Base-by-base conservation (phyloP, 2,797 vertebrate species). In the Meda fulgida region DNA sequence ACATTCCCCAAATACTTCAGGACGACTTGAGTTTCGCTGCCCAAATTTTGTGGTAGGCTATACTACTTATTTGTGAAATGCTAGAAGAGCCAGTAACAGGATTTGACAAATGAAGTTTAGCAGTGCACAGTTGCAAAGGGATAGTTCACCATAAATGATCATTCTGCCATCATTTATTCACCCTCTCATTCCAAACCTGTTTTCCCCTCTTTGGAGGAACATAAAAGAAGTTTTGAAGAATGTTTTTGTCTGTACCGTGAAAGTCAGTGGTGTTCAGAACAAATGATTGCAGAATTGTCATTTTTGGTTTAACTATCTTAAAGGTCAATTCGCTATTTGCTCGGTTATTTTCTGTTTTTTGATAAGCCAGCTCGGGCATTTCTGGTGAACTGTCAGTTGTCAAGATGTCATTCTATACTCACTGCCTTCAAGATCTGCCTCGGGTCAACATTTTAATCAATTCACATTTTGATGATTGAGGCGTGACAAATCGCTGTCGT, bases 1-100 rank as follows among this genome's bases (percentile, higher is more conserved):
- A 87, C 81, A 87, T 87, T 86, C 82, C 81, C 72, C 38, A 84
- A 83, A 75, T 76, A 77, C 71, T 85, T 67, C 26, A 78, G 40
- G 29, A 65, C 81, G 78, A 51, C 89, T 86, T 71, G 69, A 81
- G 85, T 55, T 89, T 72, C 78, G 65, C 43, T 51, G 66, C n/a
- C 48, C 80, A 80, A 65, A 81, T 63, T 70, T 84, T 84, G 48
- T 70, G 73, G 65, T 75, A 31, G 66, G 73, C 79, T 67, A 63
- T 87, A 77, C 72, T 48, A 87, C 79, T 75, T 55, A 70, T 70
- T 71, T 65, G 78, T 72, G 84, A 85, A 81, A 81, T 48, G 36
- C 26, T 26, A 84, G 26, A 43, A 67, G 80, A 36, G 85, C 66
- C 21, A 65, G 46, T 78, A 73, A 78, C 71, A 43, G 55, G 79